These are phyloP conservation scores for Diarsia rubi DNA, from an alignment of 2,888 invertebrate species.

Conservation along the genomic window DNA sequence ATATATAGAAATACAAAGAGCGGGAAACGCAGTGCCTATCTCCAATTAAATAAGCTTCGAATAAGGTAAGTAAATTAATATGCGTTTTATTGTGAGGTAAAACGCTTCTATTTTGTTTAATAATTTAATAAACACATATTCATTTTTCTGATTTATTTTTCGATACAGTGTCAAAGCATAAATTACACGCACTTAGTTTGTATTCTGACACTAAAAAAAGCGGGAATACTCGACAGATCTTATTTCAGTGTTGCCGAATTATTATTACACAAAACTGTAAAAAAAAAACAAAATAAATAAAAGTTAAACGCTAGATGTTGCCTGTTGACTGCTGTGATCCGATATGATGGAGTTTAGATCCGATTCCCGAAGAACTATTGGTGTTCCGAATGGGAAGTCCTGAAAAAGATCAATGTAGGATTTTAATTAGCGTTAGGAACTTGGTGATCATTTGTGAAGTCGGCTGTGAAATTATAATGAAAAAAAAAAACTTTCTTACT, in stretches of 20 bases:
- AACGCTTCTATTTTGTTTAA: no score
- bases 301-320: constrained; percentile 87
- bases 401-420: constrained; percentile 66
- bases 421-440: background rate
- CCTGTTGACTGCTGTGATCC: constrained; percentile 89
- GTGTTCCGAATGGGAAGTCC: constrained; percentile 89
- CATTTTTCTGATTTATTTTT: no score
- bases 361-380: constrained; percentile 86
- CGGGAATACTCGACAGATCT: background rate
- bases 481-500: background rate
- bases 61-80: no score
- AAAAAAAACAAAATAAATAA: constrained; percentile 1
- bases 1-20: no score
- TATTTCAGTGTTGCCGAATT: constrained; percentile 12
- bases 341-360: constrained; percentile 87
- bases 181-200: constrained; percentile 1
- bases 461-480: background rate
- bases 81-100: no score
- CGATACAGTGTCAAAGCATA: constrained; percentile 10
- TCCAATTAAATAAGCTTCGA: no score
- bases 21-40: no score
- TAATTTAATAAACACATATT: no score
- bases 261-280: constrained; percentile 8
- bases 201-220: constrained; percentile 9
- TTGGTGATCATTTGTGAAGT: background rate